Evolutionary conservation across 2,888 invertebrate species (phyloP).

Genomic region (Rhopalosiphum nymphaeae): DNA sequence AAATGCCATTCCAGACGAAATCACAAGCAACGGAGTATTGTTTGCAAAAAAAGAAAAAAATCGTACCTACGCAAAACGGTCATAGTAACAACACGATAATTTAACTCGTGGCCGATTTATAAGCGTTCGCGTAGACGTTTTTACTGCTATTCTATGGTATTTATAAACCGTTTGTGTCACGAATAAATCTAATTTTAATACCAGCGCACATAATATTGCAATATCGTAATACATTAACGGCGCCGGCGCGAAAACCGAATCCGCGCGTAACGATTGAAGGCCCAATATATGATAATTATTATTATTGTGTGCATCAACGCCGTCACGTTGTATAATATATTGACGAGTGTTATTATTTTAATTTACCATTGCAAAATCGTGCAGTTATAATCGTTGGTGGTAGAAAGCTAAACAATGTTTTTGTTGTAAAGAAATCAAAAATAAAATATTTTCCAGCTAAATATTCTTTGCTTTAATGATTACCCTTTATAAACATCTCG

Average conservation of each 20-base stretch:
- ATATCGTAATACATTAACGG: background rate
- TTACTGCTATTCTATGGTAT: background rate
- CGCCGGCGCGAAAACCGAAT: background rate
- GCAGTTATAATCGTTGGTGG: background rate
- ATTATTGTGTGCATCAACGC: background rate
- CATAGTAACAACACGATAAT: background rate
- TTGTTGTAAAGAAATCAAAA: background rate
- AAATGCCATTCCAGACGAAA: background rate
- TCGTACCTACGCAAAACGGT: background rate
- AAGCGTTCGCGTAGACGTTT: background rate
- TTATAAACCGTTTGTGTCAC: background rate
- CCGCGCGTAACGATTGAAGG: background rate
- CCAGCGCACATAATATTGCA: background rate
- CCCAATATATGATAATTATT: background rate
- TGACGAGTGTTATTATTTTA: background rate
- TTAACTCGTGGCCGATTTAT: background rate
- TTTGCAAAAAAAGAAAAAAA: background rate
- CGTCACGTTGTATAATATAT: background rate
- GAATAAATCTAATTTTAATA: slow-evolving; percentile 7
- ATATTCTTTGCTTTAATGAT: background rate
- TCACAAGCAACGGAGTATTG: background rate
- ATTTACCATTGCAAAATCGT: background rate
- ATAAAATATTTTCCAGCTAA: background rate
- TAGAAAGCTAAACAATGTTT: background rate
- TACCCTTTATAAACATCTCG: background rate